Base-by-base conservation (phyloP, 1,140 invertebrate species). In the Glomeris maerens region DNA sequence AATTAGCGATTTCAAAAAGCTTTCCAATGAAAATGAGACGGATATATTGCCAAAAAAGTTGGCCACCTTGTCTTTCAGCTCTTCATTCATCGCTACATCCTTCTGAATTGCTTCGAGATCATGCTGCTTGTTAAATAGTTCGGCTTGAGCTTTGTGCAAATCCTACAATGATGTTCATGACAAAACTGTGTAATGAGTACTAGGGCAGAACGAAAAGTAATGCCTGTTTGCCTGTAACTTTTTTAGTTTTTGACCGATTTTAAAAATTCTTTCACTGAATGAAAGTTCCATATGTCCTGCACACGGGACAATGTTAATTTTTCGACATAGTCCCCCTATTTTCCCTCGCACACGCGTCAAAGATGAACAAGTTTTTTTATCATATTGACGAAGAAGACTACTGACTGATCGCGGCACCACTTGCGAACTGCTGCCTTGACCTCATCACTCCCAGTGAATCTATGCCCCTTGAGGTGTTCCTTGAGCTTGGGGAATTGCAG, bases 1-100 rank as follows among this genome's bases (percentile, higher is more conserved):
- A 44, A 44, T 17, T n/a, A n/a, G n/a, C n/a, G 39, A 48, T 44
- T 17, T 42, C 10, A 48, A 38, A 27, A 7, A 38, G 22, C n/a
- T 7, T 10, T 47, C 7, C 26, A 47, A 5, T 38, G 39, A 48
- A 7, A 48, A 10, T 38, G 41, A n/a, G n/a, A n/a, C n/a, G n/a
- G n/a, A n/a, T n/a, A n/a, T 44, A 20, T 20, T 5, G 7, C 23
- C 5, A 44, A 44, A 47, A 27, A 4, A 27, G 7, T 7, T n/a
- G 7, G 7, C 20, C 14, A 48, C n/a, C 47, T 38, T 40, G 31
- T 4, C 27, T 48, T 10, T 48, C 39, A 21, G 5, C 5, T 21
- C 3, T 17, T 3, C 4, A 48, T 48, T 48, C 5, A 7, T 21
- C 5, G 4, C 5, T 17, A 42, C 40, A 21, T 42, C 5, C 5